These are phyloP conservation scores for Nannoperca obscura DNA, from an alignment of 2,797 vertebrate species.

Conservation along the genomic window DNA sequence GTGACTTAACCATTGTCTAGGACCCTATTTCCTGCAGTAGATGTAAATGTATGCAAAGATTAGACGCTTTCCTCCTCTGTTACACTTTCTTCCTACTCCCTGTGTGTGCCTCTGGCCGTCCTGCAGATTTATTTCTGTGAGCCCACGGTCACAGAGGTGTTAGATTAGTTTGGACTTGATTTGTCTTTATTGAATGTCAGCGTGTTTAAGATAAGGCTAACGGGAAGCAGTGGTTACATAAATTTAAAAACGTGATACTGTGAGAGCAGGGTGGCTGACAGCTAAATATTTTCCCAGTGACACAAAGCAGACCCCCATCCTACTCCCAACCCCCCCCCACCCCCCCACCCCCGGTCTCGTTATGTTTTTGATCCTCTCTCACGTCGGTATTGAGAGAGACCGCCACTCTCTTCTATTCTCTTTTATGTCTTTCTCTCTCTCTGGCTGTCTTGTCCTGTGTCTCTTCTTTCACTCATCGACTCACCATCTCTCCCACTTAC, in stretches of 20 bases:
- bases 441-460: constrained; percentile 47
- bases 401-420: constrained; percentile 31
- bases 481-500: constrained; percentile 20
- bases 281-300: constrained; percentile 41
- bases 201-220: background rate
- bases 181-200: constrained; percentile 31
- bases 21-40: constrained; percentile 19
- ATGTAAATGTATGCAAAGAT: constrained; percentile 32
- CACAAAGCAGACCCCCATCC: constrained; percentile 14
- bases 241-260: constrained; percentile 16
- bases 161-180: constrained; percentile 27
- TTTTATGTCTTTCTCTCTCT: constrained; percentile 41
- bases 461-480: constrained; percentile 40
- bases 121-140: constrained; percentile 18
- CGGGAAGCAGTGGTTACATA: constrained; percentile 15
- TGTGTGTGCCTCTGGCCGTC: background rate
- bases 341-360: constrained; percentile 21
- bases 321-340: constrained; percentile 33
- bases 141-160: constrained; percentile 4
- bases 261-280: constrained; percentile 22
- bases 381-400: constrained; percentile 20
- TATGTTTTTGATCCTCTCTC: constrained; percentile 50
- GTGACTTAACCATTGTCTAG: constrained; percentile 33
- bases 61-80: background rate
- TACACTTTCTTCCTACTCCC: background rate